Conservation (phyloP, 1,140 invertebrate species). For the Orius insidiosus region DNA sequence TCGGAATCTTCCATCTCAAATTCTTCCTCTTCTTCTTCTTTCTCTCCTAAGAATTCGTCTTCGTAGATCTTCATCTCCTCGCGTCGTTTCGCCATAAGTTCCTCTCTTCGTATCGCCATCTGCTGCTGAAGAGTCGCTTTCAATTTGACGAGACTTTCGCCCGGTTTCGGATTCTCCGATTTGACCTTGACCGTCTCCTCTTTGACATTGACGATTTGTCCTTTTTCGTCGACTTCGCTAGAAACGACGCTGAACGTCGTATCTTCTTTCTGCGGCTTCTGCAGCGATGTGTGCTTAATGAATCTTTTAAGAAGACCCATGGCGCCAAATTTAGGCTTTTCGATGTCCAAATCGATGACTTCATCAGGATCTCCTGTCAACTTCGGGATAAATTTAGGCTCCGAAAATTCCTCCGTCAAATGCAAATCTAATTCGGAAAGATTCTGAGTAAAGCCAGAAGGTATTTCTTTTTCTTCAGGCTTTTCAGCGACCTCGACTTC, state of each 20-base stretch:
- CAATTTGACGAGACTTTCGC: slow-evolving; percentile 37
- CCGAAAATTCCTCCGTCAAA: slow-evolving; percentile 16
- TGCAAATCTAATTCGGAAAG: slow-evolving; percentile 21
- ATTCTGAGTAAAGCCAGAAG: too few relatives aligned
- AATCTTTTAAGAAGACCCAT: slow-evolving; percentile 38
- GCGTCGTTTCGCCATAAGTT: slow-evolving; percentile 32
- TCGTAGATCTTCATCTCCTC: slow-evolving; percentile 13
- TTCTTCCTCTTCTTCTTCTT: not conserved
- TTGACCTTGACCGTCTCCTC: slow-evolving; percentile 15
- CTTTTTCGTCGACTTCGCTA: slow-evolving; percentile 12
- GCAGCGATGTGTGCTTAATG: slow-evolving; percentile 32
- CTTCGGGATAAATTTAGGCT: slow-evolving; percentile 24
- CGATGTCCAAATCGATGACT: slow-evolving; percentile 37
- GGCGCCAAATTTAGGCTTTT: slow-evolving; percentile 29
- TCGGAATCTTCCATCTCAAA: not conserved
- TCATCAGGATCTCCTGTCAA: slow-evolving; percentile 36
- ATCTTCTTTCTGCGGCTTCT: slow-evolving; percentile 23
- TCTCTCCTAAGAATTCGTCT: slow-evolving; percentile 15
- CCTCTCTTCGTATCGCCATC: slow-evolving; percentile 38
- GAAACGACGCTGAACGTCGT: slow-evolving; percentile 14
- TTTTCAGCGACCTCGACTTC: not conserved
- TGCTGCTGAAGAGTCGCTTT: slow-evolving; percentile 40
- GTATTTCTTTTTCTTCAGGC: too few relatives aligned
- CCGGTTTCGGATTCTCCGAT: slow-evolving; percentile 33
- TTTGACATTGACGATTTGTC: slow-evolving; percentile 12